Conservation (phyloP, 2,797 vertebrate species). For the Poecilia wingei region DNA sequence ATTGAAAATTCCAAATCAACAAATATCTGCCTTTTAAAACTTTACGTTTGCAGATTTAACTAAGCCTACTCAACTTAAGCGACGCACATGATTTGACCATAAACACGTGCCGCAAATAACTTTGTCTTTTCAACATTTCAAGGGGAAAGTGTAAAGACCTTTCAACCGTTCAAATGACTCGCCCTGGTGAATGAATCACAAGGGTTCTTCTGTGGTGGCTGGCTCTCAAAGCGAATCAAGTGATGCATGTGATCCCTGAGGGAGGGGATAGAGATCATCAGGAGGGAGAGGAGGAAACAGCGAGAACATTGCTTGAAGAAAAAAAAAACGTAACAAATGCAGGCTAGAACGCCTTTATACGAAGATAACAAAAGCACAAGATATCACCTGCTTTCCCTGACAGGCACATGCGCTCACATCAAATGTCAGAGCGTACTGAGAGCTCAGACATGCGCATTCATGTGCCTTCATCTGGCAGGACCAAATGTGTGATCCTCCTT, state of each 20-base stretch:
- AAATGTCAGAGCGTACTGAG: slow-evolving; percentile 1
- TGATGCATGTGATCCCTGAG: slow-evolving; percentile 74
- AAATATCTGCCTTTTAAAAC: neutral
- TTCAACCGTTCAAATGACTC: neutral
- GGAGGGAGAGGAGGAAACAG: slow-evolving; percentile 7
- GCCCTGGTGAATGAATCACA: slow-evolving; percentile 45
- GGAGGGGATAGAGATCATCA: slow-evolving; percentile 15
- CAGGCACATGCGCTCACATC: neutral
- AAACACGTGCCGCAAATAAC: neutral
- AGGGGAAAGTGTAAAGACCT: slow-evolving; percentile 1
- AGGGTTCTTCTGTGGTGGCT: slow-evolving; percentile 44
- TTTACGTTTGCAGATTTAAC: neutral
- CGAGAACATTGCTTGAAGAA: slow-evolving; percentile 18
- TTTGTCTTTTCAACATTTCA: neutral
- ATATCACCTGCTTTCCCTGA: neutral
- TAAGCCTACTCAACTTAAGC: neutral
- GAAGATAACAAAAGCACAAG: neutral
- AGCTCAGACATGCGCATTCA: neutral
- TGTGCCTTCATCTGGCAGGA: neutral
- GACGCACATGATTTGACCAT: neutral
- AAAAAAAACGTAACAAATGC: neutral
- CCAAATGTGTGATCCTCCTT: neutral
- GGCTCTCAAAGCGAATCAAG: slow-evolving; percentile 61
- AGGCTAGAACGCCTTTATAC: neutral
- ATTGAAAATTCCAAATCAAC: neutral